These are phyloP conservation scores for Teinopalpus imperialis DNA, from an alignment of 2,888 invertebrate species.

Conservation along the genomic window DNA sequence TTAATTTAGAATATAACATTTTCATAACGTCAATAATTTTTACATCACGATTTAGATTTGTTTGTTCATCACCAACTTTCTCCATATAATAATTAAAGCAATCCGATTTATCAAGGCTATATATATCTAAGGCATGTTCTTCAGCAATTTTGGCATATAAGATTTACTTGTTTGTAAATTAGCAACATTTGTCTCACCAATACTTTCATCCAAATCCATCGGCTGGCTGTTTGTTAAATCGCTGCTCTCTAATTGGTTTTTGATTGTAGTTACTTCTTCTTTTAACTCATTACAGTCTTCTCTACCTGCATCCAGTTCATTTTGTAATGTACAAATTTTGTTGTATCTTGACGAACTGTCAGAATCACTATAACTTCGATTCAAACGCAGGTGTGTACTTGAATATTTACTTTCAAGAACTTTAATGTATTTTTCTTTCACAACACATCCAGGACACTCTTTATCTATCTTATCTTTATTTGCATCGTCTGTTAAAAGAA, in stretches of 20 bases:
- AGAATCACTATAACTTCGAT: constrained; percentile 63
- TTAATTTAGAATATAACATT: constrained; percentile 53
- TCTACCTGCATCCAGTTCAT: constrained; percentile 62
- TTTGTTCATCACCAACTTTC: constrained; percentile 48
- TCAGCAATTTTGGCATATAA: constrained; percentile 47
- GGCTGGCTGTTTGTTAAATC: constrained; percentile 50
- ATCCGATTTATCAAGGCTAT: constrained; percentile 55
- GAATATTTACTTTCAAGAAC: constrained; percentile 35
- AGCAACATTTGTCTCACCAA: constrained; percentile 45
- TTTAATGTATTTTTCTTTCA: constrained; percentile 44
- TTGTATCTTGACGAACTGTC: constrained; percentile 60
- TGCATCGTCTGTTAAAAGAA: neutral
- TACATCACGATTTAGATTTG: constrained; percentile 41
- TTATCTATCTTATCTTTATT: constrained; percentile 12
- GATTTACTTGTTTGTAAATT: constrained; percentile 39
- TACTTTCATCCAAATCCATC: constrained; percentile 64
- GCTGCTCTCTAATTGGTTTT: constrained; percentile 62
- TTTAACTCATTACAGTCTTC: constrained; percentile 70
- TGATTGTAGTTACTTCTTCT: constrained; percentile 68
- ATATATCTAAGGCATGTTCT: constrained; percentile 45
- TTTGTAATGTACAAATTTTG: constrained; percentile 67
- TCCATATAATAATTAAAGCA: constrained; percentile 60
- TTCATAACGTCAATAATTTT: constrained; percentile 67
- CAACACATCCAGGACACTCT: constrained; percentile 42
- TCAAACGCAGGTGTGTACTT: constrained; percentile 46